phyloP scores from a whole-genome alignment of 2,888 invertebrate species.

The Spodoptera picta region DNA sequence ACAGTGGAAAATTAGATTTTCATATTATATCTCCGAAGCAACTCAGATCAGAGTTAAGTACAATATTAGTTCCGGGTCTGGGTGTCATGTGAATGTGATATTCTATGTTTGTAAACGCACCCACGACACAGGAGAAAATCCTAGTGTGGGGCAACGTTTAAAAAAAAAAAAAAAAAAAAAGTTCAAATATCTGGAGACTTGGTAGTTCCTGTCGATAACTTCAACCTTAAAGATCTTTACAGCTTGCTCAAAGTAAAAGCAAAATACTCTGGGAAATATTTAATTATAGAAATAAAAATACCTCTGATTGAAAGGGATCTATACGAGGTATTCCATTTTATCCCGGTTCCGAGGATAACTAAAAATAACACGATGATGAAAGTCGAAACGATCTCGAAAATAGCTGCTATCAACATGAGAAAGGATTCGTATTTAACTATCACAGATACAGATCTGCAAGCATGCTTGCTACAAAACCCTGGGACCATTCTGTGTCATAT shows the following conservation, averaged over 20 bases:
- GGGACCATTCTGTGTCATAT: conserved; percentile 5
- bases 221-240: conserved; percentile 2
- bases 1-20: conserved; percentile 15
- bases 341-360: neutral
- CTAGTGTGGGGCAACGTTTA: no score
- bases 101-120: no score
- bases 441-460: conserved; percentile 2
- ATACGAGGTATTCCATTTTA: conserved; percentile 5
- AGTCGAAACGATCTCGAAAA: conserved; percentile 1
- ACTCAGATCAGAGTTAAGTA: conserved; percentile 3
- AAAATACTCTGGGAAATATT: neutral
- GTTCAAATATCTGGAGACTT: conserved; percentile 8
- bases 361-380: neutral
- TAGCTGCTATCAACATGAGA: conserved; percentile 6
- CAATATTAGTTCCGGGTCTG: conserved; percentile 6
- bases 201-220: conserved; percentile 7
- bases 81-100: no score
- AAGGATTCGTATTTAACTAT: conserved; percentile 12
- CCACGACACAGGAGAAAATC: no score
- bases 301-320: conserved; percentile 4
- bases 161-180: no score
- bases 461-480: conserved; percentile 2
- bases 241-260: conserved; percentile 9
- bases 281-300: conserved; percentile 15
- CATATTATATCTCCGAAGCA: conserved; percentile 5